Evolutionary conservation across 37 sponge, comb jelly and placozoan genomes (phyloP).

Genomic region (Petrosia ficiformis): DNA sequence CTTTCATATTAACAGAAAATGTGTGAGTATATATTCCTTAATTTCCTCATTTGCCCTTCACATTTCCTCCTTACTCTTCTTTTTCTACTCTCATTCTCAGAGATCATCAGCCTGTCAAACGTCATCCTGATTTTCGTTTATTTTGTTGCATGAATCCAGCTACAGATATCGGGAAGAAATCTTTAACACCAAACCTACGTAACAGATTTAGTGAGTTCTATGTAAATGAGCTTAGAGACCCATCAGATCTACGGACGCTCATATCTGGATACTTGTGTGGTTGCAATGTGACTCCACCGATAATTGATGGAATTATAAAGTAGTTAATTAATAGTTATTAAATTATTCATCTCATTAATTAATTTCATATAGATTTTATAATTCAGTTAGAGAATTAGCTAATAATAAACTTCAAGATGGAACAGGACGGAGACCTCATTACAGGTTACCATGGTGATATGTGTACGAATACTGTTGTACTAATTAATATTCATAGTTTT

Average conservation of each 20-base stretch:
- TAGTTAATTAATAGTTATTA: background rate
- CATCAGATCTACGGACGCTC: conserved; percentile 65
- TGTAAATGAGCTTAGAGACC: conserved; percentile 77
- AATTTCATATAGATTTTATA: conserved; percentile 54
- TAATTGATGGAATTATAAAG: conserved; percentile 66
- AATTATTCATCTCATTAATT: background rate
- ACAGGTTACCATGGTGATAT: conserved; percentile 56
- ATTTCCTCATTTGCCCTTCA: background rate
- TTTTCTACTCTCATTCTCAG: conserved; percentile 29
- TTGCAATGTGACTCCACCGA: background rate
- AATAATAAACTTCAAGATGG: conserved; percentile 74
- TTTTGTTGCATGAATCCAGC: conserved; percentile 99
- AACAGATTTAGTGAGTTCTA: conserved; percentile 94
- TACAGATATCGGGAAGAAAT: conserved; percentile 90
- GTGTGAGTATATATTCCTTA: conserved; percentile 27
- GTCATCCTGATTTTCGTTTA: conserved; percentile 74
- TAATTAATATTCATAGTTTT: background rate
- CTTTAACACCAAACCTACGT: conserved; percentile 81
- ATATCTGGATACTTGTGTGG: conserved; percentile 71
- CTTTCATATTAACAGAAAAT: conserved; percentile 77
- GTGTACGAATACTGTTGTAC: no score
- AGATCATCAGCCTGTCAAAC: conserved; percentile 59
- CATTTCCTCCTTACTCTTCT: background rate
- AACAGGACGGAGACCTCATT: conserved; percentile 87
- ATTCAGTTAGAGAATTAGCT: conserved; percentile 58